A percentile compares a stretch with the other conserved stretches of the same genome.
Evolutionary conservation across 1,140 invertebrate genomes (phyloP).

Genomic region (Diorhabda carinulata): DNA sequence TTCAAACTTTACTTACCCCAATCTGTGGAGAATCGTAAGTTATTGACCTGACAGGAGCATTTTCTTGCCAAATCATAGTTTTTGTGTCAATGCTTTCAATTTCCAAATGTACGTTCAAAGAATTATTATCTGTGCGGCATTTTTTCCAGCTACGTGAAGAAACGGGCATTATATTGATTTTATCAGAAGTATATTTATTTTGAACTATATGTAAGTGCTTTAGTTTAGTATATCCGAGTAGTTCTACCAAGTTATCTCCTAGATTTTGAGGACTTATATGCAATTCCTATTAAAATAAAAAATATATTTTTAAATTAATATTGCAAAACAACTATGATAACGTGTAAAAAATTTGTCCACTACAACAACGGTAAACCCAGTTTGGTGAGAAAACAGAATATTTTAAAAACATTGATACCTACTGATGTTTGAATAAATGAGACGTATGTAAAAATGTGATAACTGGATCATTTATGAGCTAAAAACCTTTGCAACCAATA

Average conservation of each 20-base stretch:
- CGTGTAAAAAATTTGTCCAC: too few relatives aligned
- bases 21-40: slow-evolving; percentile 62
- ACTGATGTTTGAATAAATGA: too few relatives aligned
- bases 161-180: slow-evolving; percentile 50
- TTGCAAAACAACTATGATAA: too few relatives aligned
- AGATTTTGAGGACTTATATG: slow-evolving; percentile 79
- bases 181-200: slow-evolving; percentile 65
- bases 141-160: slow-evolving; percentile 51
- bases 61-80: slow-evolving; percentile 55
- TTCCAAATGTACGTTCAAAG: slow-evolving; percentile 56
- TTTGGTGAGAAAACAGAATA: too few relatives aligned
- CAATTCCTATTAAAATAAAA: slow-evolving; percentile 54
- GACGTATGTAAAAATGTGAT: too few relatives aligned
- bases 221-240: slow-evolving; percentile 64
- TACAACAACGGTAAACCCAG: too few relatives aligned
- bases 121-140: slow-evolving; percentile 54
- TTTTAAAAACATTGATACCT: too few relatives aligned
- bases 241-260: slow-evolving; percentile 68
- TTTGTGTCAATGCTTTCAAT: slow-evolving; percentile 53
- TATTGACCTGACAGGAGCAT: slow-evolving; percentile 63
- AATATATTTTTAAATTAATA: neutral
- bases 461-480: too few relatives aligned
- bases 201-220: slow-evolving; percentile 73
- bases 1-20: slow-evolving; percentile 48
- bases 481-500: too few relatives aligned